phyloP scores from a whole-genome alignment of 2,113 vertebrate species.

The Gymnorhina tibicen region DNA sequence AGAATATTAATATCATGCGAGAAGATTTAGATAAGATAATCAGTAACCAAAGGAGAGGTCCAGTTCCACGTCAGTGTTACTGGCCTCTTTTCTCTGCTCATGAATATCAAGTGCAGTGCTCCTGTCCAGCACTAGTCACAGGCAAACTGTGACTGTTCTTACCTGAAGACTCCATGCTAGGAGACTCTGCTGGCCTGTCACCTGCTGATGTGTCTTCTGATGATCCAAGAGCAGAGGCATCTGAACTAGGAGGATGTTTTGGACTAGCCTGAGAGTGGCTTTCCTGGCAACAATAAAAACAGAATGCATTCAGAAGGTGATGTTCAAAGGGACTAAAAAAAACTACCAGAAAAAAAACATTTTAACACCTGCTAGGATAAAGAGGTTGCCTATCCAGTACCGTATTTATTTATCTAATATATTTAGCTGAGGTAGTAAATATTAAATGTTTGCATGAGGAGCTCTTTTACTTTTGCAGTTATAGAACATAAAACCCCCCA shows the following conservation, averaged over 20 bases:
- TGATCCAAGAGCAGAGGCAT: not conserved
- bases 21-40: not conserved
- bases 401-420: not conserved
- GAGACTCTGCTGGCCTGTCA: not conserved
- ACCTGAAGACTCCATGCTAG: slow-evolving; percentile 32
- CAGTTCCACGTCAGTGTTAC: not conserved
- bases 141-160: not conserved
- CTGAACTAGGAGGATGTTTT: slow-evolving; percentile 22
- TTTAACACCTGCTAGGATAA: not conserved
- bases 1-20: not conserved
- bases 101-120: not conserved
- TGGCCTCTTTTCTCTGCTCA: not conserved
- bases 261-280: slow-evolving; percentile 30
- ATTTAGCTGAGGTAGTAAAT: not conserved
- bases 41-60: not conserved
- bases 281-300: slow-evolving; percentile 46
- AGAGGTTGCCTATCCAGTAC: not conserved
- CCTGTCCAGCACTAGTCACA: not conserved
- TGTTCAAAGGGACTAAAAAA: not conserved
- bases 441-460: not conserved
- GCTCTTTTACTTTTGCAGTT: not conserved
- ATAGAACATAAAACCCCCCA: accelerated
- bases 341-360: not conserved
- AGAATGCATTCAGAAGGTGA: not conserved
- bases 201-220: not conserved